Conservation (phyloP, 2,888 invertebrate genomes). For the Amblyteles armatorius region DNA sequence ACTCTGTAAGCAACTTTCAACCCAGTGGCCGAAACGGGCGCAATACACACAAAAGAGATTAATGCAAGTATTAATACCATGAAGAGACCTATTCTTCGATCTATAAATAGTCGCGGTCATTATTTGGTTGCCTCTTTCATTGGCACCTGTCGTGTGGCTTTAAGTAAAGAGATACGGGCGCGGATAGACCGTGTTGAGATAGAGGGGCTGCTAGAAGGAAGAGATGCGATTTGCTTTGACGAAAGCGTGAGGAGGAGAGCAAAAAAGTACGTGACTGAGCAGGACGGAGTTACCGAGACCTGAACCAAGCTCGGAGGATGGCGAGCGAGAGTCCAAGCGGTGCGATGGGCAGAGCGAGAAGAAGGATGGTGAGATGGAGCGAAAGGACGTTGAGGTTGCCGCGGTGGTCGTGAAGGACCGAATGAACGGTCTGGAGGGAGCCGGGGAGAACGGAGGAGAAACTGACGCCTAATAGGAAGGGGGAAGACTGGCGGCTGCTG, state of each 20-base stretch:
- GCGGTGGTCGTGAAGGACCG: slow-evolving; percentile 36
- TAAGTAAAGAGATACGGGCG: slow-evolving; percentile 71
- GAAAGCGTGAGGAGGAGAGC: slow-evolving; percentile 47
- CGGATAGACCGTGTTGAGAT: slow-evolving; percentile 50
- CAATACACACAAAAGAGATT: background rate
- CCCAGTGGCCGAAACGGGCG: background rate
- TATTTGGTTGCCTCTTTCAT: slow-evolving; percentile 80
- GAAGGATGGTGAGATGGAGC: slow-evolving; percentile 54
- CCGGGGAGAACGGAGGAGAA: slow-evolving; percentile 70
- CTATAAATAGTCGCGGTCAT: slow-evolving; percentile 76
- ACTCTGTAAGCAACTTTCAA: background rate
- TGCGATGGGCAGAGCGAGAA: slow-evolving; percentile 23
- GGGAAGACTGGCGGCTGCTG: slow-evolving; percentile 72
- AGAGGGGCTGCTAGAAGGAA: slow-evolving; percentile 32
- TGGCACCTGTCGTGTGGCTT: slow-evolving; percentile 84
- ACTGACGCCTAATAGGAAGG: slow-evolving; percentile 75
- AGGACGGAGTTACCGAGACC: slow-evolving; percentile 36
- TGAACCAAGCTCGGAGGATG: slow-evolving; percentile 34
- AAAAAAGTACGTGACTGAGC: slow-evolving; percentile 52
- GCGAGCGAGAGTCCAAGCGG: slow-evolving; percentile 48
- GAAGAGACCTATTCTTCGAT: slow-evolving; percentile 33
- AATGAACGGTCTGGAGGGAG: slow-evolving; percentile 61
- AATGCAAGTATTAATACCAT: background rate
- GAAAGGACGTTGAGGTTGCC: slow-evolving; percentile 57
- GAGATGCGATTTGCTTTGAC: slow-evolving; percentile 31